A percentile compares a stretch with the other conserved stretches of the same genome.
Conservation (phyloP, 2,797 vertebrate species). For the Megalops cyprinoides region DNA sequence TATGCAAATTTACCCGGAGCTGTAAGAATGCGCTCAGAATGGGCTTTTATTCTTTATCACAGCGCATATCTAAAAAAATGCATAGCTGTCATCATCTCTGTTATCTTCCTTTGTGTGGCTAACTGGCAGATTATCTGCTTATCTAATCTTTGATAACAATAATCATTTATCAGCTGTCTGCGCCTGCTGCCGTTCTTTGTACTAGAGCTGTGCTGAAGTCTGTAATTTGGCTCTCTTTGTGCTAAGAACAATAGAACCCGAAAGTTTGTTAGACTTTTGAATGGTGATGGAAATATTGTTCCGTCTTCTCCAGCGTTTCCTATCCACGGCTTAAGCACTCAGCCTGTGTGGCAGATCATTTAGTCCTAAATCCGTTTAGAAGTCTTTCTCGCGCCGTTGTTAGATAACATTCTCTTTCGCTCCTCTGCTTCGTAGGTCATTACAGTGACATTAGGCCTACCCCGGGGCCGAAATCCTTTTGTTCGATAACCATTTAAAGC, state of each 20-base stretch:
- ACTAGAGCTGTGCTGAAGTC: background rate
- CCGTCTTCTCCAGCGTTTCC: background rate
- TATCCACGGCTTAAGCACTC: background rate
- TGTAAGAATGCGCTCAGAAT: slow-evolving; percentile 16
- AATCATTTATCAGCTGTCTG: slow-evolving; percentile 5
- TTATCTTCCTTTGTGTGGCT: slow-evolving; percentile 25
- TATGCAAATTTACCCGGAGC: slow-evolving; percentile 27
- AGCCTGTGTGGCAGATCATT: background rate
- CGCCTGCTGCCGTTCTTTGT: slow-evolving; percentile 1
- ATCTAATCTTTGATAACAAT: slow-evolving; percentile 13
- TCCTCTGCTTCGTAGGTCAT: slow-evolving; percentile 2
- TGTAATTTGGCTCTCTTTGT: slow-evolving; percentile 11
- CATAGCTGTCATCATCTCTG: slow-evolving; percentile 25
- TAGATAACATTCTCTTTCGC: slow-evolving; percentile 5
- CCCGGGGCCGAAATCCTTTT: background rate
- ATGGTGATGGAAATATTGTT: background rate
- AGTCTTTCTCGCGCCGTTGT: background rate
- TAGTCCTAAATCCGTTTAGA: background rate
- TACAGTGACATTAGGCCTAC: background rate
- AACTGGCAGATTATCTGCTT: slow-evolving; percentile 30
- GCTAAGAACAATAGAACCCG: slow-evolving; percentile 7
- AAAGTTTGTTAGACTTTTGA: slow-evolving; percentile 7
- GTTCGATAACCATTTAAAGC: background rate
- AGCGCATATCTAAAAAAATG: slow-evolving; percentile 21
- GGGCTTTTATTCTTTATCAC: slow-evolving; percentile 27